A percentile compares a stretch with the other conserved stretches of the same genome.
These are phyloP conservation scores for Urocolius indicus DNA, from an alignment of 2,113 vertebrate species.

Conservation along the genomic window DNA sequence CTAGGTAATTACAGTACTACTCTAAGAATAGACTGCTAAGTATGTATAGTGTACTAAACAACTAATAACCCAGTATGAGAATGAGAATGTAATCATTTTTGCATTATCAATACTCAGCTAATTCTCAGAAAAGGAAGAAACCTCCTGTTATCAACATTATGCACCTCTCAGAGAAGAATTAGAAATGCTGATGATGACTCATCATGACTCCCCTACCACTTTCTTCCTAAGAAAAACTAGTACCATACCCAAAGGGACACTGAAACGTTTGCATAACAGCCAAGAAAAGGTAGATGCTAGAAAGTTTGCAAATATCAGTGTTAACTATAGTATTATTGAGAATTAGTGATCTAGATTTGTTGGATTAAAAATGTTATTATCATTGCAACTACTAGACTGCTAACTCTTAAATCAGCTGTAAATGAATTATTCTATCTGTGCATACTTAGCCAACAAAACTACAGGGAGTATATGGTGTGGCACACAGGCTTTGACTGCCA, in stretches of 20 bases:
- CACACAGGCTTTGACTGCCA: neutral
- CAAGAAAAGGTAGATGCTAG: neutral
- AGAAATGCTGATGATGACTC: neutral
- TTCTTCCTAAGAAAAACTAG: neutral
- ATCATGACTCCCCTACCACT: neutral
- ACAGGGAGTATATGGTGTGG: neutral
- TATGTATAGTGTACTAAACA: slow-evolving; percentile 7
- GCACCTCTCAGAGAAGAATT: neutral
- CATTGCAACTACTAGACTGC: neutral
- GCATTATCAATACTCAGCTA: neutral
- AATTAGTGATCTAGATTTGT: neutral
- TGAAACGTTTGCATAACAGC: neutral
- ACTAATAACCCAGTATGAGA: neutral
- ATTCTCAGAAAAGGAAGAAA: neutral
- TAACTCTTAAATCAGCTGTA: neutral
- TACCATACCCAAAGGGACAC: neutral
- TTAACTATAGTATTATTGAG: neutral
- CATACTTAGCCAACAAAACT: neutral
- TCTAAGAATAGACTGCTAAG: slow-evolving; percentile 42
- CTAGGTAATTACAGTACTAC: slow-evolving; percentile 43
- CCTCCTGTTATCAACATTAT: neutral
- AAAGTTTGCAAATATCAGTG: neutral
- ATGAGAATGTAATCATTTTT: neutral
- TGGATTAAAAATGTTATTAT: neutral
- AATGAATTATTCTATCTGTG: neutral